Percentiles rank a stretch among this genome's conserved stretches.
These are phyloP conservation scores for Channallabes apus DNA, from an alignment of 2,797 vertebrate species.

Conservation along the genomic window DNA sequence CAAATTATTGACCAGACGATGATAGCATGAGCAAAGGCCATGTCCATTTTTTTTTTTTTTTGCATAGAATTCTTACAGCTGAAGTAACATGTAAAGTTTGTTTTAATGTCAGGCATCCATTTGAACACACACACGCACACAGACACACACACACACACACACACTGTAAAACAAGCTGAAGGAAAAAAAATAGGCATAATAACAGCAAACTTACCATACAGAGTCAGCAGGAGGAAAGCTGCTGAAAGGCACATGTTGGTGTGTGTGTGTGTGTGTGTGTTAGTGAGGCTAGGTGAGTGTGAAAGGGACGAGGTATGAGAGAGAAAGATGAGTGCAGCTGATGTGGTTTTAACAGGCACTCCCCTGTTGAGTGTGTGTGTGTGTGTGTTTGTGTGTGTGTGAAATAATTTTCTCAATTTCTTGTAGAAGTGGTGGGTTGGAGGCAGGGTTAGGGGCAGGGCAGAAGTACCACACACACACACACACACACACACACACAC, in stretches of 20 bases:
- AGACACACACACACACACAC: neutral
- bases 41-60: neutral
- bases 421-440: neutral
- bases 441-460: neutral
- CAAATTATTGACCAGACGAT: constrained; percentile 13
- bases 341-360: constrained; percentile 43
- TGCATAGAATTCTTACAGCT: neutral
- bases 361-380: constrained; percentile 14
- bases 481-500: constrained; percentile 33
- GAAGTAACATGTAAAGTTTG: neutral
- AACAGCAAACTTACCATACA: constrained; percentile 69
- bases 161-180: neutral
- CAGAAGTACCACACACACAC: no score
- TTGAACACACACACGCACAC: neutral
- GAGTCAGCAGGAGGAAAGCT: constrained; percentile 58
- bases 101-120: no score
- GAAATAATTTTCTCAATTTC: constrained; percentile 4
- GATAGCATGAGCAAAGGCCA: constrained; percentile 4
- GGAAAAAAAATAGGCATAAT: neutral
- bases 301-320: neutral
- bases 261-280: constrained; percentile 31
- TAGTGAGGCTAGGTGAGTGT: constrained; percentile 18
- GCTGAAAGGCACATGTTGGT: constrained; percentile 66
- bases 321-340: constrained; percentile 12
- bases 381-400: neutral